Evolutionary conservation across 1,140 invertebrate species (phyloP).

Genomic region (Drosophila ogumai): DNA sequence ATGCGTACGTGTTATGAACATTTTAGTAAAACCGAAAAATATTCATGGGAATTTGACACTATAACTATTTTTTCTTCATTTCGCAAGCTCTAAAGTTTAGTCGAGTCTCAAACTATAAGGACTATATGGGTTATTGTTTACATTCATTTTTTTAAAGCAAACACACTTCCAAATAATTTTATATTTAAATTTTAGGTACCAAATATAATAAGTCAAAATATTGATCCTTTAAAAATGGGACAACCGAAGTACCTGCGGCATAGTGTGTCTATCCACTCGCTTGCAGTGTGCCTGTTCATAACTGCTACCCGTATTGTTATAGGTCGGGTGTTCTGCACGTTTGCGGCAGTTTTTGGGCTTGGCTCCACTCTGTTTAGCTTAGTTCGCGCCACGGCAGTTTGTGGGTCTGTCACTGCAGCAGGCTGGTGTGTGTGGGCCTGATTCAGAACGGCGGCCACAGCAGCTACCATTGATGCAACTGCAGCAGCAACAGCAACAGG

Average conservation of each 20-base stretch:
- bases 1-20: too few relatives aligned
- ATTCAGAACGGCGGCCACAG: constrained; percentile 4
- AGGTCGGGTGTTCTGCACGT: constrained; percentile 65
- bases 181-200: too few relatives aligned
- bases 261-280: not conserved
- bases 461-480: constrained; percentile 35
- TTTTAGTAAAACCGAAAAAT: not conserved
- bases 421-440: constrained; percentile 10
- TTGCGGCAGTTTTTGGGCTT: constrained; percentile 65
- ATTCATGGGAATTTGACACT: not conserved
- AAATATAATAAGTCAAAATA: not conserved
- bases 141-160: too few relatives aligned
- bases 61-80: not conserved
- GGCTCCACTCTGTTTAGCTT: constrained; percentile 44
- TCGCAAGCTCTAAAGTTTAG: too few relatives aligned
- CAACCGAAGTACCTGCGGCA: not conserved
- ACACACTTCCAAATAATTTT: too few relatives aligned
- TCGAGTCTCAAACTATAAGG: not conserved
- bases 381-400: constrained; percentile 14
- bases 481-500: constrained; percentile 5
- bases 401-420: not conserved
- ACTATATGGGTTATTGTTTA: too few relatives aligned
- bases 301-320: constrained; percentile 15
- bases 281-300: not conserved
- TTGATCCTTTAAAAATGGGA: not conserved